Evolutionary conservation across 2,113 vertebrate genomes (phyloP), one percentile per base, ranked within the genome.

Genomic region (Chlamydotis undulata): DNA sequence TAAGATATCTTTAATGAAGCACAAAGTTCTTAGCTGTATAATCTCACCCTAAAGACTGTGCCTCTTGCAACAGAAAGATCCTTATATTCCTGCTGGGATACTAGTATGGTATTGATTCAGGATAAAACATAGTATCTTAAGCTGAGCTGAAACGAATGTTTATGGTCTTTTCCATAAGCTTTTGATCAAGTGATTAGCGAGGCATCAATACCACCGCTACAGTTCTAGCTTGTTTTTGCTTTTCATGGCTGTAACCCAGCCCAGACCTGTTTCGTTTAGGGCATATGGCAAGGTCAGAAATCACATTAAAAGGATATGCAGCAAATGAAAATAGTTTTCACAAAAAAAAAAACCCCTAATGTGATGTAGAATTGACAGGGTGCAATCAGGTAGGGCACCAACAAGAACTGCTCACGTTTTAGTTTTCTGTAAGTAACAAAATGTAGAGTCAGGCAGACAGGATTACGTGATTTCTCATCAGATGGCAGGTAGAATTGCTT

Each of bases 121-220:
- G 69, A 39, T 75, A 56, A 87, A 94, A 95, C 78, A 64, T 19
- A 83, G 52, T 60, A 71, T 83, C 53, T 89, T 83, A 89, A 92
- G 25, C 64, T 90, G 45, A 69, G 41, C 71, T 92, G 56, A 81
- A 94, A 93, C 33, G 35, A 61, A 67, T 83, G n/a, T 93, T 92
- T 93, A 75, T 3, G 1, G 60, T 86, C 64, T 47, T 90, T 89
- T 89, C 79, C 68, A 35, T 92, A 89, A 93, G 88, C 83, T 93
- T 88, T 87, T 90, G 76, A 87, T 93, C 67, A 81, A 90, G 82
- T 64, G 85, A 92, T 97, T 92, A 90, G 63, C 63, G 75, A 80
- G 71, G 67, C 71, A 86, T 83, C 93, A 92, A 37, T 71, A 71
- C 60, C 56, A 64, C 29, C 79, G 43, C 79, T 86, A 4, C 90